Base-by-base conservation (phyloP, 1,140 invertebrate genomes). In the Bombus picipes region DNA sequence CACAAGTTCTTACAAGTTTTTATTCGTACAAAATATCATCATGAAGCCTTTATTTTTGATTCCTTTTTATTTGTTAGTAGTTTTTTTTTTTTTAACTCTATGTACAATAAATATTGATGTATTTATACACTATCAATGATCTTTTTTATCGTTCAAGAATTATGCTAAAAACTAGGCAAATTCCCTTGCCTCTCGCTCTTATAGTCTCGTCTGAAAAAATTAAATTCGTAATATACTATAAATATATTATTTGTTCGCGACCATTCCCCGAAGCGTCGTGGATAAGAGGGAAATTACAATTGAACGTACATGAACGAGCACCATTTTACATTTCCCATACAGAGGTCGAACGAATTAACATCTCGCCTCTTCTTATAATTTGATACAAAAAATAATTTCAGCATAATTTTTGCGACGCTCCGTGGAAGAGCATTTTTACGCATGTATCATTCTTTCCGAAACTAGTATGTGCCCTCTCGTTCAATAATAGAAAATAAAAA, bases 31-130 rank as follows among this genome's bases (percentile, higher is more conserved):
- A 66, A 74, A 57, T 62, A 57, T 62, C 15, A 68, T 62, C 25
- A n/a, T 41, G 76, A 66, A 41, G 28, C 76, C 62, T 53, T 84
- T 92, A 92, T 93, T 94, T 93, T 93, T 92, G 91, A 90, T 92
- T 93, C 93, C 87, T 91, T 94, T 95, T 94, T 94, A 95, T 94
- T 95, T 94, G 94, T 95, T 95, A 95, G 93, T 95, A 95, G 91
- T 89, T 93, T 94, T 94, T 94, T 94, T 94, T 94, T 75, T 93
- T 94, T 72, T 93, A 95, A 93, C 94, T 94, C 92, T 95, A 95
- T 95, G 94, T 95, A 95, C 94, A 95, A 95, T 95, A 95, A 95
- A 95, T 95, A 95, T 95, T 94, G 93, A 92, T 95, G 92, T 92
- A 93, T 93, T 95, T 95, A 94, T 95, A 95, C 94, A 95, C 92